Evolutionary conservation across 2,797 vertebrate species (phyloP), one percentile per base, ranked within the genome.

Genomic region (Meriones psammophilus): DNA sequence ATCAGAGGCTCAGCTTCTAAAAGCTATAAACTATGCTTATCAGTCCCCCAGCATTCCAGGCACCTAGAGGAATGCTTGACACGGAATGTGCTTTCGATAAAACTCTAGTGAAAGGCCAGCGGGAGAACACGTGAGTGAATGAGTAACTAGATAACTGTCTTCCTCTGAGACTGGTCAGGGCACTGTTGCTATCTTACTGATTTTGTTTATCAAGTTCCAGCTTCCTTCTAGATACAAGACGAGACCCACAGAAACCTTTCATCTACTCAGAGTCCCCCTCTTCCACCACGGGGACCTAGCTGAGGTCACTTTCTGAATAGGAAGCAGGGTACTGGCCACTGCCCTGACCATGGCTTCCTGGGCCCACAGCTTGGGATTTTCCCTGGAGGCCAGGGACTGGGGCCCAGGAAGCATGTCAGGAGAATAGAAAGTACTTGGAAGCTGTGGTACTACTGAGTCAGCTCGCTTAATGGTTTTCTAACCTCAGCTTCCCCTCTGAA

Each of bases 321-420:
- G 88, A 97, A 97, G 28, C 12, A 3, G 39, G 46, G 13, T 88
- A 83, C 66, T 71, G 39, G 15, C 33, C 17, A 15, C 24, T 92
- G 76, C 64, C 13, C 60, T 54, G 26, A 60, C 10, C 87, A 81
- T 92, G 84, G 60, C 56, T 93, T 83, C 20, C 79, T 3, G 5
- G 36, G 88, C 12, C 26, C 54, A 77, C 33, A 69, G n/a, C 6
- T 60, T 36, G 60, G 85, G 80, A 91, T 81, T 95, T 95, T 58
- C 46, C 42, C 18, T 2, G 1, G 17, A 56, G 12, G 14, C 46
- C 68, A 8, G 3, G 4, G 18, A 0, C 64, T 78, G 24, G 50
- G n/a, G 64, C 68, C 2, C 26, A 69, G 7, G 54, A 54, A 12
- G 9, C 18, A 69, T 78, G 9, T 20, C 30, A 20, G 1, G 56